Evolutionary conservation across 2,113 vertebrate species (phyloP).

Genomic region (Lethenteron camtschaticum): DNA sequence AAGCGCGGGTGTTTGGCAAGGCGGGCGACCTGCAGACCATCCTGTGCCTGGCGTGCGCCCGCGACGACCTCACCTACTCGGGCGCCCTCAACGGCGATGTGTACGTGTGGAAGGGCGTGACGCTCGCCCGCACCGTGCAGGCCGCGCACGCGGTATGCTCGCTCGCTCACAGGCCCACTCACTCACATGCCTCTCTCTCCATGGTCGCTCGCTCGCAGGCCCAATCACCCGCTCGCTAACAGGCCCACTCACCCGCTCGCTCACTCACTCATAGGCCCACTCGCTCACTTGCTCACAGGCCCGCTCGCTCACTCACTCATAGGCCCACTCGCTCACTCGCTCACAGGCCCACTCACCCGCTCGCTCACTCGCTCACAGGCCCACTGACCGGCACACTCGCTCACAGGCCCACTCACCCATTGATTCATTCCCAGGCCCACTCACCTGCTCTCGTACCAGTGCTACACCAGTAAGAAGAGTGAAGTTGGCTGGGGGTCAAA

Average conservation of each 20-base stretch:
- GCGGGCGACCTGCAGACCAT: slow-evolving; percentile 90
- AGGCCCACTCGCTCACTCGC: neutral
- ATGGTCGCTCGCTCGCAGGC: neutral
- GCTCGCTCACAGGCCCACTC: neutral
- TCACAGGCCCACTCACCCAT: neutral
- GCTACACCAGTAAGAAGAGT: too few relatives aligned
- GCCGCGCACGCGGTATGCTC: slow-evolving; percentile 66
- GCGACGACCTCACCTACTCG: slow-evolving; percentile 76
- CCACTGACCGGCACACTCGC: neutral
- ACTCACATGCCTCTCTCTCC: neutral
- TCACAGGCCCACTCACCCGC: neutral
- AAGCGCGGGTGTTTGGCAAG: slow-evolving; percentile 89
- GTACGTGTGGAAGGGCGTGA: slow-evolving; percentile 75
- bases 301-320: neutral
- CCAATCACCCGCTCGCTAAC: neutral
- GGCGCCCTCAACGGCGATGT: slow-evolving; percentile 88
- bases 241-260: neutral
- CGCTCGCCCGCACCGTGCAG: slow-evolving; percentile 52
- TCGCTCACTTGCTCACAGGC: neutral
- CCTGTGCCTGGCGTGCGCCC: slow-evolving; percentile 63
- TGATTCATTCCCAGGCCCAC: neutral
- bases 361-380: neutral
- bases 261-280: neutral
- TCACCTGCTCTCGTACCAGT: neutral
- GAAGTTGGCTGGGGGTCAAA: too few relatives aligned